Percentiles rank a stretch among this genome's conserved stretches.
Evolutionary conservation across 1,140 invertebrate genomes (phyloP).

Genomic region (Vanessa atalanta): DNA sequence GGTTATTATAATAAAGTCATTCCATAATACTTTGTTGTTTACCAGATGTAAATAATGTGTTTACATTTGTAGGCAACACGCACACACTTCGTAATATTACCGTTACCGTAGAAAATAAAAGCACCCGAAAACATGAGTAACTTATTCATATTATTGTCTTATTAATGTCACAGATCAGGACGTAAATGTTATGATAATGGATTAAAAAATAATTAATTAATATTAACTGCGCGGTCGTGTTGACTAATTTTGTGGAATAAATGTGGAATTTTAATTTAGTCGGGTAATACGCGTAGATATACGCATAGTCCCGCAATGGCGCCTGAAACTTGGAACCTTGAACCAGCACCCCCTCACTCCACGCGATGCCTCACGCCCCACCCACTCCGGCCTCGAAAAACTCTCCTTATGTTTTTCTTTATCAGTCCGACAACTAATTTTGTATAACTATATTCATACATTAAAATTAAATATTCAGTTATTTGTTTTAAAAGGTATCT

Average conservation of each 20-base stretch:
- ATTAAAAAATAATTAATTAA: slow-evolving; percentile 18
- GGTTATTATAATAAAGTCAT: background rate
- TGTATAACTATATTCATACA: background rate
- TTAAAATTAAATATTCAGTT: background rate
- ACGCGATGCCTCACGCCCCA: slow-evolving; percentile 28
- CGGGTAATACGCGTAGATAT: slow-evolving; percentile 53
- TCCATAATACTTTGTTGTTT: slow-evolving; percentile 1
- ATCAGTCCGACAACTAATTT: slow-evolving; percentile 20
- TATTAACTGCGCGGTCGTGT: slow-evolving; percentile 3
- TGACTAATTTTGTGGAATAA: slow-evolving; percentile 22
- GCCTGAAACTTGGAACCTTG: slow-evolving; percentile 57
- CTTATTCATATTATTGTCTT: slow-evolving; percentile 19
- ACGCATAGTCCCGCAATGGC: slow-evolving; percentile 66
- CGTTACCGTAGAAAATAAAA: background rate
- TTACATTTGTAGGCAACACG: background rate
- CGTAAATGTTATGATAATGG: slow-evolving; percentile 20
- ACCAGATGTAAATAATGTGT: background rate
- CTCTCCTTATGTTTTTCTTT: slow-evolving; percentile 51
- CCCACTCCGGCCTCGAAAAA: slow-evolving; percentile 43
- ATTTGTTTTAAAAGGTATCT: no score
- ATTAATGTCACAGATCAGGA: slow-evolving; percentile 18
- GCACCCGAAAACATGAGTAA: slow-evolving; percentile 15
- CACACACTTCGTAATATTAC: background rate
- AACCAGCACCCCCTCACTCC: slow-evolving; percentile 25
- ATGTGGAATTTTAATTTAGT: slow-evolving; percentile 38